Evolutionary conservation across 1,140 invertebrate genomes (phyloP).

Genomic region (Campoletis sonorensis): DNA sequence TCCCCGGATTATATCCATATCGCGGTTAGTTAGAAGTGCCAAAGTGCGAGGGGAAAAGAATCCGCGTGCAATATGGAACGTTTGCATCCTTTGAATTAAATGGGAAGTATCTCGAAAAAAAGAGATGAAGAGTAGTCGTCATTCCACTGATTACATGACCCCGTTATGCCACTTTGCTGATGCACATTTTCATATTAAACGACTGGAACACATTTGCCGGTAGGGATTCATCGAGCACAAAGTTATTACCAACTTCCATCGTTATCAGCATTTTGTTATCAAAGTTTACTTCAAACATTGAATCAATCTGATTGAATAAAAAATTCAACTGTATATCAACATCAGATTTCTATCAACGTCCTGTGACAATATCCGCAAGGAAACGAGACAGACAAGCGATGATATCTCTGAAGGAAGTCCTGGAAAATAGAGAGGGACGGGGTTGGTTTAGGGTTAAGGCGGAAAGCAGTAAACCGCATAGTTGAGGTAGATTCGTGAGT

Average conservation of each 20-base stretch:
- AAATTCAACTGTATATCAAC: neutral
- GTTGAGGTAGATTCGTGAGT: neutral
- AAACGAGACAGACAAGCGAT: neutral
- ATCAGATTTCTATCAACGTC: neutral
- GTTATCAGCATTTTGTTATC: neutral
- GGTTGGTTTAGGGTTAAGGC: neutral
- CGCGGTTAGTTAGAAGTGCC: conserved; percentile 27
- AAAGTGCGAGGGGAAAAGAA: neutral
- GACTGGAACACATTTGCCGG: neutral
- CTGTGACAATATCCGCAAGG: neutral
- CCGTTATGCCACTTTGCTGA: conserved; percentile 53
- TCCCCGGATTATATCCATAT: conserved; percentile 59
- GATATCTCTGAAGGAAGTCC: neutral
- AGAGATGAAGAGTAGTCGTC: neutral
- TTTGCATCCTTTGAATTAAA: conserved; percentile 11
- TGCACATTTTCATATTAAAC: conserved; percentile 12
- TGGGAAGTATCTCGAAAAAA: neutral
- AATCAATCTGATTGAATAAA: neutral
- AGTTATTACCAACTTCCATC: neutral
- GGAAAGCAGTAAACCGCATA: neutral
- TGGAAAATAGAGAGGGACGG: neutral
- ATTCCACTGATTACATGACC: conserved; percentile 44
- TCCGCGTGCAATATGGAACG: conserved; percentile 52
- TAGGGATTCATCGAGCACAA: neutral
- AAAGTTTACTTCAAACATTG: neutral